These are phyloP conservation scores for Aspidapion aeneum DNA, from an alignment of 2,888 invertebrate genomes.

Conservation along the genomic window DNA sequence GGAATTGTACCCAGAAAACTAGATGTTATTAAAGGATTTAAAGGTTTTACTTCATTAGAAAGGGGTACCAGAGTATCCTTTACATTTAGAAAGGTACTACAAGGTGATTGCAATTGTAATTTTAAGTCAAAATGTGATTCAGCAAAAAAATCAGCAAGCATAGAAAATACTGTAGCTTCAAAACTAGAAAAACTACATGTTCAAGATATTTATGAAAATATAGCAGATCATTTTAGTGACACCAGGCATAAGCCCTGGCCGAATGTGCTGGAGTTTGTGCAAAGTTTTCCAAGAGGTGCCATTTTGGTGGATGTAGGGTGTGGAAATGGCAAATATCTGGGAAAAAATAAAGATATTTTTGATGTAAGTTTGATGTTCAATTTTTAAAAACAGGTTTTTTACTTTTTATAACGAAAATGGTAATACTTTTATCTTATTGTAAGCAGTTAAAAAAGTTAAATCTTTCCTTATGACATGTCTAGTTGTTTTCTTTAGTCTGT, in stretches of 20 bases:
- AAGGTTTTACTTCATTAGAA: conserved; percentile 52
- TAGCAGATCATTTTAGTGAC: conserved; percentile 91
- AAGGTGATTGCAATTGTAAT: conserved; percentile 59
- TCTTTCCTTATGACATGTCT: too few relatives aligned
- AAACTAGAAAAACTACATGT: conserved; percentile 73
- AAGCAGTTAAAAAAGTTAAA: too few relatives aligned
- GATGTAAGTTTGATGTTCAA: conserved; percentile 57
- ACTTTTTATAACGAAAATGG: too few relatives aligned
- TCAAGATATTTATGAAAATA: conserved; percentile 88
- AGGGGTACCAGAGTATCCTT: conserved; percentile 72
- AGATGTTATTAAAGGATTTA: conserved; percentile 63
- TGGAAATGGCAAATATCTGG: conserved; percentile 97
- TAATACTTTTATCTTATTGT: too few relatives aligned
- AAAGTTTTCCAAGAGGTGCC: conserved; percentile 61
- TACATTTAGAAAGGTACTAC: conserved; percentile 66
- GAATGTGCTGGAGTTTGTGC: conserved; percentile 76
- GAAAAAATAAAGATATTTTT: conserved; percentile 54
- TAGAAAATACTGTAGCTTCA: conserved; percentile 48
- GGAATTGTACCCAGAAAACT: conserved; percentile 81
- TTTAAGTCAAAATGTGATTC: conserved; percentile 69
- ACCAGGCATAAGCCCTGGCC: conserved; percentile 97
- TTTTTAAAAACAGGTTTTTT: too few relatives aligned
- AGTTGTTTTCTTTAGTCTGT: too few relatives aligned
- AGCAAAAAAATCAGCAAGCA: conserved; percentile 24
- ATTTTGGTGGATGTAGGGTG: conserved; percentile 91